These are phyloP conservation scores for Tanypteryx hageni DNA, from an alignment of 2,888 invertebrate species.

Conservation along the genomic window DNA sequence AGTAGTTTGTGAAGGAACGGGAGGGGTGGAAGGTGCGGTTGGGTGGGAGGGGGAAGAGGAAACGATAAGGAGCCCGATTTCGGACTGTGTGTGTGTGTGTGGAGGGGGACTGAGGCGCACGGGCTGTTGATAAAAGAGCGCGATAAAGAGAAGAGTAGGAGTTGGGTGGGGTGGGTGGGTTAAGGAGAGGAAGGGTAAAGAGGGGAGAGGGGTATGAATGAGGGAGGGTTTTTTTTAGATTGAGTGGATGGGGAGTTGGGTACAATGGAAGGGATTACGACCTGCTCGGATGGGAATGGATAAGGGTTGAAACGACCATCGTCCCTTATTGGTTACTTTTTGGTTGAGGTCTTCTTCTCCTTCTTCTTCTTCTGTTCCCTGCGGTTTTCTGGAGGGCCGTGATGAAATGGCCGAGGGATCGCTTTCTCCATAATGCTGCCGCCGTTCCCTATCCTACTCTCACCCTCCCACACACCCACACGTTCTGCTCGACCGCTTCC, in stretches of 20 bases:
- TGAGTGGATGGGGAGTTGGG: slow-evolving; percentile 29
- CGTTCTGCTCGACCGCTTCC: background rate
- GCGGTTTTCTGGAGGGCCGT: background rate
- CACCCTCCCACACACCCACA: background rate
- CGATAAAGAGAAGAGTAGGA: background rate
- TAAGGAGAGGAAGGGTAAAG: background rate
- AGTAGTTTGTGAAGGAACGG: too few species aligned
- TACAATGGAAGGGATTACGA: slow-evolving; percentile 28
- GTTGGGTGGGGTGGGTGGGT: background rate
- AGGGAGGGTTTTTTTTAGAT: background rate
- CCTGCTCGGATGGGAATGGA: slow-evolving; percentile 21
- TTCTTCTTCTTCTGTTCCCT: background rate
- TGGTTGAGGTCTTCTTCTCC: slow-evolving; percentile 24
- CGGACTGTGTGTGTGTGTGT: background rate
- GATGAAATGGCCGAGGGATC: slow-evolving; percentile 1
- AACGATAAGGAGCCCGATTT: background rate
- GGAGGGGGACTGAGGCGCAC: background rate
- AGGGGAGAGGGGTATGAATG: background rate
- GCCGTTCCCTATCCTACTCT: background rate
- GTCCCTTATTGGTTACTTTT: slow-evolving; percentile 32
- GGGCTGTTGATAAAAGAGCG: slow-evolving; percentile 4
- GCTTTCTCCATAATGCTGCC: background rate
- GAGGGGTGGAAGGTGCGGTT: too few species aligned
- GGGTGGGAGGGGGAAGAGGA: background rate
- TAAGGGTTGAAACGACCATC: slow-evolving; percentile 14